Evolutionary conservation across 1,140 invertebrate species (phyloP), one percentile per base, ranked within the genome.

Genomic region (Macrobrachium rosenbergii): DNA sequence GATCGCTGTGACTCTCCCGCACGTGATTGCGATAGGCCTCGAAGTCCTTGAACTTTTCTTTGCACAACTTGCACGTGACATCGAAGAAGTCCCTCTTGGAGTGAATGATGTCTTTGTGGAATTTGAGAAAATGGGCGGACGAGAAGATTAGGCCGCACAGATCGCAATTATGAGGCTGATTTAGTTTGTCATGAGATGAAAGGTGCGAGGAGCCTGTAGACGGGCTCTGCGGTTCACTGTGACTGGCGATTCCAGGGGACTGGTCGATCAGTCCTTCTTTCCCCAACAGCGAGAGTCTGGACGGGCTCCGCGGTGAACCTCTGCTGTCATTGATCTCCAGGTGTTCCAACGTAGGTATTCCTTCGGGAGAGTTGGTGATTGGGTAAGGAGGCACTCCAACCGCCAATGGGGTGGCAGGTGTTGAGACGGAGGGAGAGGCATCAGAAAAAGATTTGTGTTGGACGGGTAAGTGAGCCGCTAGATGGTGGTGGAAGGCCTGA

Each of bases 51-150:
- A 89, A 89, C 64, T 87, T 88, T 17, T 73, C 75, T 81, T 86
- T 86, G 78, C 89, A 89, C 52, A 87, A n/a, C 45, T 89, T 89
- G 73, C 89, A 89, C n/a, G 83, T 81, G 16, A 89, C 89, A 64
- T 89, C 87, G 60, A 89, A 89, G 16, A 52, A 77, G 43, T 86
- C 63, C 11, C 80, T 86, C 72, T 86, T 84, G 43, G 83, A 67
- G 75, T 89, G 89, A 21, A 89, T 89, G n/a, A 89, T 86, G 67
- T 89, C 89, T 67, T 89, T 89, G 67, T 89, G 89, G 43, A 88
- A 82, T 43, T 63, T 88, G 8, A 89, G 63, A 67, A 89, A 89
- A 63, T 89, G 82, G 60, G 88, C 85, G 8, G 89, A 86, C 17
- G 86, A 89, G 52, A 89, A 89, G 8, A 89, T 63, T 23, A 89